Evolutionary conservation across 2,888 invertebrate species (phyloP), one percentile per base, ranked within the genome.

Genomic region (Aquatica leii): DNA sequence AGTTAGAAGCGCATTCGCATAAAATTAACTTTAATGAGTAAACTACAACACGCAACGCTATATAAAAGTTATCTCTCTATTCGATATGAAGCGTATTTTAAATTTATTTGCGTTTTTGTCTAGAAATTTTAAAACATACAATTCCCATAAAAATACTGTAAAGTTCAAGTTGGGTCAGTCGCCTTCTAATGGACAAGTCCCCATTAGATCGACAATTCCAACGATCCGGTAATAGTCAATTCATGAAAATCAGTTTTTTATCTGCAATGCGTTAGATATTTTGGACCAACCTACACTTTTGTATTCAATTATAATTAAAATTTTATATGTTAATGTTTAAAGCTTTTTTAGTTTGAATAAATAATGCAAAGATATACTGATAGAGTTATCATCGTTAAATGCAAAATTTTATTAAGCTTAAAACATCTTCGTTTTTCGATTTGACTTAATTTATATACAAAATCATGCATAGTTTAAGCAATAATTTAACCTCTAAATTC

Each of bases 161-260:
- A 69, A 71, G 70, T 71, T 71, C 70, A 71, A 64, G 66, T 17
- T 68, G 67, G 70, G 70, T 71, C 70, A 71, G 64, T 69, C 69
- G 69, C 70, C 70, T 70, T 68, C 64, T 67, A 69, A 66, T 67
- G 65, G 66, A 60, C 68, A 68, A 65, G 65, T 69, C 65, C 65
- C 69, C 67, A 71, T 69, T 71, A 62, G 59, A 66, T 64, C 68
- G 66, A 54, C 59, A 62, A 46, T 54, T 62, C 62, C 59, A 57
- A 61, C 59, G 60, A 59, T 61, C 57, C 60, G 60, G 65, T 65
- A 65, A 65, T 65, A 51, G 65, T 49, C 48, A 48, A 60, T 65
- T 65, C 60, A 65, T 65, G 65, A 65, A 65, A 65, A 65, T 65
- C 60, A 65, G 65, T 65, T 65, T 62, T 62, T 56, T 58, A 57